Evolutionary conservation across 2,113 vertebrate species (phyloP), one percentile per base, ranked within the genome.

Genomic region (Jacana jacana): DNA sequence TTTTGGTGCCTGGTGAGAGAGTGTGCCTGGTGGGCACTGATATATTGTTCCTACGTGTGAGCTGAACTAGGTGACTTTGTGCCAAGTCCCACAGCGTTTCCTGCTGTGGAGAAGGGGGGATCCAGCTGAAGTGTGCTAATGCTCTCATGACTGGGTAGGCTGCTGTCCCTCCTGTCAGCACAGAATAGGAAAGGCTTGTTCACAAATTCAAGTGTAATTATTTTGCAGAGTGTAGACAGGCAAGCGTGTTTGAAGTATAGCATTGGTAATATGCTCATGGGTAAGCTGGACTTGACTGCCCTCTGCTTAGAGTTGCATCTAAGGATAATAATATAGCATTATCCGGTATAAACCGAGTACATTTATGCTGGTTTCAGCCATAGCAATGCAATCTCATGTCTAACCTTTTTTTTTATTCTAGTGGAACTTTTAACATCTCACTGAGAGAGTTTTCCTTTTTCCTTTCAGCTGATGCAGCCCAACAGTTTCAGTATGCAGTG

Each of bases 401-500:
- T 63, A 48, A 33, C 7, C 28, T 33, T 63, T 20, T 42, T 13
- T 46, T 15, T n/a, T 22, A 16, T 81, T 72, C 44, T 70, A 52
- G 24, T 35, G 49, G 10, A 75, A 42, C 20, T 71, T 71, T 57
- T 13, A 61, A 35, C 18, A 35, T 28, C 49, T 16, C 61, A 88
- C 37, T 77, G 27, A 37, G 7, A 1, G 20, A 24, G 11, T 8
- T 40, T 51, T 68, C 7, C 8, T 76, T 94, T 79, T 71, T 78
- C 44, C 63, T 96, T 97, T 17, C 97, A 99, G 99, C 99, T 81
- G 99, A 99, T 65, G 99, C 98, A 30, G 99, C 99, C 75, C 99
- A 99, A 25, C 99, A 99, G 98, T 99, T 99, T 98, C 99, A 99
- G 97, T 99, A 99, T 49, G 99, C 99, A 2, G 99, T 99, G 33